phyloP scores from a whole-genome alignment of 1,140 invertebrate genomes.

The Hestina assimilis region DNA sequence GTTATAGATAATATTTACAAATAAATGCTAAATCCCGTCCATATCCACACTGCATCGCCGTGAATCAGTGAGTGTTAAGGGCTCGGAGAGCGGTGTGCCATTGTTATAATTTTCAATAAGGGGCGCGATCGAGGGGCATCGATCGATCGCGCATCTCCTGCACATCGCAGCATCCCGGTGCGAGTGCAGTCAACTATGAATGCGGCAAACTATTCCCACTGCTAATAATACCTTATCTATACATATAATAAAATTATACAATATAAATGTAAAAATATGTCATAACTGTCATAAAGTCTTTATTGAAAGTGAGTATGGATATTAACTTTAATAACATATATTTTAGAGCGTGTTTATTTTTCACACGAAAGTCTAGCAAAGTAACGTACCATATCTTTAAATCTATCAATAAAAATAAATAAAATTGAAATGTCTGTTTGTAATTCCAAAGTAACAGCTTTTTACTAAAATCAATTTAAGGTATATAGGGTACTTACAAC shows the following conservation, averaged over 20 bases:
- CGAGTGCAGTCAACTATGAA: slow-evolving; percentile 68
- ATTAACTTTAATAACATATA: no score
- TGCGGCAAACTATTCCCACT: slow-evolving; percentile 41
- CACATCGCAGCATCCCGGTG: slow-evolving; percentile 48
- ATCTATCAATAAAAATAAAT: no score
- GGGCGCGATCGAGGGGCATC: slow-evolving; percentile 74
- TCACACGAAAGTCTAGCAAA: no score
- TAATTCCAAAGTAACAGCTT: no score
- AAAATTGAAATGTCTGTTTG: no score
- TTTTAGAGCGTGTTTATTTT: no score
- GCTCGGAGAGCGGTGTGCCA: slow-evolving; percentile 65
- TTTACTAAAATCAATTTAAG: no score
- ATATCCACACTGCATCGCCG: slow-evolving; percentile 58
- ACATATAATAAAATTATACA: background rate
- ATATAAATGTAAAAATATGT: background rate
- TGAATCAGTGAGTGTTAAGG: slow-evolving; percentile 78
- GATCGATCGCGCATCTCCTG: slow-evolving; percentile 58
- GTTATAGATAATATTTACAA: slow-evolving; percentile 4
- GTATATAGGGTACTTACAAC: no score
- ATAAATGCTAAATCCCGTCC: slow-evolving; percentile 7
- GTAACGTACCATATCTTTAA: no score
- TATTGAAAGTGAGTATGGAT: no score
- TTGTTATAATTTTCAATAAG: slow-evolving; percentile 79
- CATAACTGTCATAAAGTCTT: background rate
- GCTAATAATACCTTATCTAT: slow-evolving; percentile 8